Base-by-base conservation (phyloP, 1,140 invertebrate genomes). In the Papilio xuthus region DNA sequence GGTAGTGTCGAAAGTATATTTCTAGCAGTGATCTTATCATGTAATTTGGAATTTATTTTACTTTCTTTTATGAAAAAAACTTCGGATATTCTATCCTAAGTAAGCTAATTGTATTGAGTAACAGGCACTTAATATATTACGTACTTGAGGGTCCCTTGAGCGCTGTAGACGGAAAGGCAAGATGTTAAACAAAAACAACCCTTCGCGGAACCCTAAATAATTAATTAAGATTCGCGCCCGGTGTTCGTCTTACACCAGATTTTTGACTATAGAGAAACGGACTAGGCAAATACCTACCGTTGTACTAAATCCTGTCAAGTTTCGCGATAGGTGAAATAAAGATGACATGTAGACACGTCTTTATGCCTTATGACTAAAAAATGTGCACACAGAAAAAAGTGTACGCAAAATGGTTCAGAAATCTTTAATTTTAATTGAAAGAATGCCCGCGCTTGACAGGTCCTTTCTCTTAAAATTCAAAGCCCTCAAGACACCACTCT, bases 161-260 rank as follows among this genome's bases (percentile, higher is more conserved):
- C 47, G 50, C 32, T 42, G 37, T 41, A 42, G 70, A 28, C 18
- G 12, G n/a, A 18, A 76, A 76, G 74, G 74, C 74, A 63, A 76
- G 74, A 76, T 56, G 42, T 32, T 32, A 26, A 76, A 76, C 80
- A 81, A 81, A 83, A 83, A 83, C 80, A 78, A 76, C 76, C 77
- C 80, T 83, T 83, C 82, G 77, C 76, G 78, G 79, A 79, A 81
- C 80, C 78, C 79, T 85, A 82, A 83, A 82, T 85, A 85, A 85
- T 85, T 85, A 85, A 85, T 85, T 76, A 76, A 76, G 53, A 23
- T 56, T 60, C 28, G 26, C 10, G n/a, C 71, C 41, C n/a, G 37
- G 71, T 23, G 7, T 42, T 73, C 74, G 56, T 56, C 74, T 76
- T 76, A 63, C 74, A 63, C n/a, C 6, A 4, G 32, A 20, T 8